Base-by-base conservation (phyloP, 1,140 invertebrate species). In the Bombus turneri region DNA sequence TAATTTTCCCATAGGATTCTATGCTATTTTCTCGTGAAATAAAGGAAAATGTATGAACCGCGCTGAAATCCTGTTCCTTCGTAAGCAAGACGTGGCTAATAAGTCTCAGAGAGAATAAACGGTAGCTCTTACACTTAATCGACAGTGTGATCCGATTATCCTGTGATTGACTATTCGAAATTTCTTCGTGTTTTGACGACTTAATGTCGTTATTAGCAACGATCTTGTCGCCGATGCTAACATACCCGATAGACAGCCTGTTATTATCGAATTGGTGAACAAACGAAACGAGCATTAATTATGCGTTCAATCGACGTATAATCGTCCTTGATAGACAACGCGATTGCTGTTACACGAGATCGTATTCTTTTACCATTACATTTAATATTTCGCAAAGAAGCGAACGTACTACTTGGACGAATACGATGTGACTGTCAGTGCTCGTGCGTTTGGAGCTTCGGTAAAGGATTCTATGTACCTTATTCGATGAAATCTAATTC, bases 241-340 rank as follows among this genome's bases (percentile, higher is more conserved):
- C 31, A 47, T 59, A 81, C 53, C 39, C 62, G 81, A 71, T 66
- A 34, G 75, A 39, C 18, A 47, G 41, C 4, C 75, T 53, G 69
- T 80, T 79, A 59, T 43, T 62, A 85, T 74, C 25, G 64, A 76
- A 18, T 59, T 15, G 13, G 28, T 1, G 43, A 66, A 86, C 75
- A 81, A 86, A 86, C 75, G 37, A 57, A 85, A 66, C 39, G 72
- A 69, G 18, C 72, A 69, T 75, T 43, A 34, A 72, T 77, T n/a
- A 47, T 47, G 34, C 37, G 28, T 53, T n/a, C 28, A 1, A 62
- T n/a, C 8, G 9, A 59, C 53, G 53, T 8, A 22, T 8, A 31
- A 64, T 64, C 22, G 31, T 57, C 8, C 31, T 10, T 25, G 28
- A n/a, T n/a, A 4, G 59, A 28, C 59, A 4, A 62, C 59, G 12